These are phyloP conservation scores for Tenthredo mesomela DNA, from an alignment of 2,888 invertebrate species.

Conservation along the genomic window DNA sequence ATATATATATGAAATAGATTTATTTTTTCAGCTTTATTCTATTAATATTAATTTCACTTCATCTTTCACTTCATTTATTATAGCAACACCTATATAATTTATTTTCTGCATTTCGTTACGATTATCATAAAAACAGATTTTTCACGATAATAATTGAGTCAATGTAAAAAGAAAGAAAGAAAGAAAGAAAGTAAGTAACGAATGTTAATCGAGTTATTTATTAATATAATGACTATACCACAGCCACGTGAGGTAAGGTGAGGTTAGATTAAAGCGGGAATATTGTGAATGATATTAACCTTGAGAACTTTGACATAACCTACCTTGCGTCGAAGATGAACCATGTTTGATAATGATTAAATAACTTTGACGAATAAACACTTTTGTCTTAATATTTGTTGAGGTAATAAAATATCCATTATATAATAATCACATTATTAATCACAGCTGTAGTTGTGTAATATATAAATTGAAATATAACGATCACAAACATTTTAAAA, in stretches of 20 bases:
- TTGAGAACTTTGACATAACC: conserved; percentile 46
- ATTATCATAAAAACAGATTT: neutral
- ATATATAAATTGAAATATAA: neutral
- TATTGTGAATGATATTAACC: neutral
- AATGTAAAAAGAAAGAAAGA: neutral
- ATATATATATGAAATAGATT: too few relatives aligned
- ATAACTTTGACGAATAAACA: neutral
- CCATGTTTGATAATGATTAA: conserved; percentile 62
- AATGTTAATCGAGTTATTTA: neutral
- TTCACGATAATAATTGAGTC: neutral
- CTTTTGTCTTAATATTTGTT: neutral
- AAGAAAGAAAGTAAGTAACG: neutral
- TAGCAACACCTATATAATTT: neutral
- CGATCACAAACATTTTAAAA: conserved; percentile 33
- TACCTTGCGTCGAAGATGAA: conserved; percentile 71
- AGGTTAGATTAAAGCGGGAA: conserved; percentile 53
- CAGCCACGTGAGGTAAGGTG: conserved; percentile 52
- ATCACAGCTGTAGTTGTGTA: neutral
- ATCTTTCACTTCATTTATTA: neutral
- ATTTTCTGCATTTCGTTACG: neutral
- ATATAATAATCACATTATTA: conserved; percentile 9
- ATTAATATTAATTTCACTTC: neutral
- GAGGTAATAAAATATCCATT: conserved; percentile 40
- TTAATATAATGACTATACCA: neutral
- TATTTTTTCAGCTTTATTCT: neutral